Base-by-base conservation (phyloP, 2,888 invertebrate species). In the Sesia apiformis region DNA sequence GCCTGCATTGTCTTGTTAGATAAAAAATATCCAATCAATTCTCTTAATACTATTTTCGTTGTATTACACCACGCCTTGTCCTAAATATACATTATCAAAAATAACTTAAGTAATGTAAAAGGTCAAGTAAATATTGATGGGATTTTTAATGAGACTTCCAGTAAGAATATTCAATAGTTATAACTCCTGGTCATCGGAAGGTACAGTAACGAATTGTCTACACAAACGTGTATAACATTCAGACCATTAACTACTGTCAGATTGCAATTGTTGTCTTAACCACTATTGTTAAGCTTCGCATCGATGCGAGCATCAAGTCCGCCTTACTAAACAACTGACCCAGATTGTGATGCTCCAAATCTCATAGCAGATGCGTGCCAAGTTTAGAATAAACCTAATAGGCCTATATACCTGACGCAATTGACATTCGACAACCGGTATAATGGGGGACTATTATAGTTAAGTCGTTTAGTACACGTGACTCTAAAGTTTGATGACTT, bases 271-370 rank as follows among this genome's bases (percentile, higher is more conserved):
- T 60, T 46, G 46, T n/a, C 46, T 46, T 46, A 46, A 46, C 46
- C 53, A 59, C 63, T 57, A 68, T 70, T 68, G 67, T 69, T 62
- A 59, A 61, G 53, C 58, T 58, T 62, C 63, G 60, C 64, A 61
- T 55, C 56, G 58, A 63, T 64, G 63, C 64, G 58, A 64, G 66
- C 66, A 66, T 66, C 65, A 68, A 70, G 8, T 6, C 46, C 65
- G 84, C 70, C 74, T 79, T 81, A 84, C 83, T 76, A 79, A 83
- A 63, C 83, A 81, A 84, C 72, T 86, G 87, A 83, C 86, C 85
- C 71, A 84, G 81, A 78, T 84, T 76, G 71, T 72, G 73, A 72
- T 72, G 81, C 78, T 81, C 82, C 75, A 78, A 81, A 86, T 86
- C 75, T 77, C 70, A 69, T 62, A 66, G 66, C 61, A 70, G 70